Base-by-base conservation (phyloP, 2,888 invertebrate genomes). In the Epinotia nisella region DNA sequence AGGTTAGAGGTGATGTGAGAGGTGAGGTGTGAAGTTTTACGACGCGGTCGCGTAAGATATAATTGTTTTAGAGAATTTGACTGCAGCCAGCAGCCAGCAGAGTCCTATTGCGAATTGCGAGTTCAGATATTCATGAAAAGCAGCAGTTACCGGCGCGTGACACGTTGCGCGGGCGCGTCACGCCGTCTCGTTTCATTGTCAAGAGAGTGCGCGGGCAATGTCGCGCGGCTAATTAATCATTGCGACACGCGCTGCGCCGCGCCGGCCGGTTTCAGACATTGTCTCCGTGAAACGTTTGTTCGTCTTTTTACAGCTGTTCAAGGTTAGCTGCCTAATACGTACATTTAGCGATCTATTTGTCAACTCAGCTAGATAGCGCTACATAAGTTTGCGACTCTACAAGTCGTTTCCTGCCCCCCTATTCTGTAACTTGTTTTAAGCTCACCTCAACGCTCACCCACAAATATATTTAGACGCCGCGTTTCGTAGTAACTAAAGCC, bases 131-230 rank as follows among this genome's bases (percentile, higher is more conserved):
- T 35, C 7, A 9, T 9, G 35, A 35, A 35, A 35, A 35, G 35
- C 35, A 7, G 35, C 13, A 49, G 56, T 21, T 7, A 10, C 19
- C 39, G 39, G 41, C 67, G 45, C 56, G 65, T 70, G 69, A 61
- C 69, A 65, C 49, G 60, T n/a, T 39, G 39, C 53, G 75, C 77
- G 67, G 74, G 79, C 75, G 80, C 79, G 79, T 82, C 80, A 77
- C 75, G 73, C 75, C 72, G 77, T 75, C 39, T 70, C 75, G 73
- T 83, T 85, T 86, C 86, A 86, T 84, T 86, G 86, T 84, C 86
- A 86, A 84, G 83, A 84, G 83, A 80, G 79, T 85, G 84, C 61
- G 56, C 67, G 45, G 71, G 55, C 56, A 61, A 62, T 62, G 67
- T 62, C 67, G 17, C 65, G 39, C 53, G 35, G 45, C 19, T 71